phyloP scores from a whole-genome alignment of 2,113 vertebrate species.

The Laticauda colubrina region DNA sequence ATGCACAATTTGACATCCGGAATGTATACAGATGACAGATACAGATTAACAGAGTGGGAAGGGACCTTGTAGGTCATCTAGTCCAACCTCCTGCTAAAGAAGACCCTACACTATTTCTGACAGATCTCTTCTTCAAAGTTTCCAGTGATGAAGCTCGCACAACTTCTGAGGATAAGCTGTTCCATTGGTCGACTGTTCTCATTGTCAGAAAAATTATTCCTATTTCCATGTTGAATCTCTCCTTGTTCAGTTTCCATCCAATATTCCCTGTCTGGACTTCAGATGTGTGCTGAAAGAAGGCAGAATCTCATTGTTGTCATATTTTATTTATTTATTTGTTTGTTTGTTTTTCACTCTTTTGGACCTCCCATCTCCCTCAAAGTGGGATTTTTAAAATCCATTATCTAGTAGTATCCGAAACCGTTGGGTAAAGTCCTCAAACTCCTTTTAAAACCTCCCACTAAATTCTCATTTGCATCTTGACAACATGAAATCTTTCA shows the following conservation, averaged over 20 bases:
- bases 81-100: no score
- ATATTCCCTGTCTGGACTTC: no score
- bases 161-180: no score
- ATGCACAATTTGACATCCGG: background rate
- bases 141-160: no score
- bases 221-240: no score
- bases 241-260: no score
- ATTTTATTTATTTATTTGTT: background rate
- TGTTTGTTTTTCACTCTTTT: background rate
- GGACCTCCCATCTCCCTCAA: background rate
- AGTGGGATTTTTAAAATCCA: background rate
- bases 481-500: background rate
- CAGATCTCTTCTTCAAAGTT: no score
- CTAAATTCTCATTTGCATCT: background rate
- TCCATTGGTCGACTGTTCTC: no score
- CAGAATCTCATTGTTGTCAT: background rate
- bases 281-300: background rate
- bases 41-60: no score
- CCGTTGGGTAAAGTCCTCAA: background rate
- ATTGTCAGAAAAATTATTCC: no score
- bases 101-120: no score
- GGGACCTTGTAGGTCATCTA: no score
- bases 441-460: background rate
- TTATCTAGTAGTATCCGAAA: background rate
- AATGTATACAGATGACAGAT: background rate